These are phyloP conservation scores for Polia nebulosa DNA, from an alignment of 2,888 invertebrate genomes.

Conservation along the genomic window DNA sequence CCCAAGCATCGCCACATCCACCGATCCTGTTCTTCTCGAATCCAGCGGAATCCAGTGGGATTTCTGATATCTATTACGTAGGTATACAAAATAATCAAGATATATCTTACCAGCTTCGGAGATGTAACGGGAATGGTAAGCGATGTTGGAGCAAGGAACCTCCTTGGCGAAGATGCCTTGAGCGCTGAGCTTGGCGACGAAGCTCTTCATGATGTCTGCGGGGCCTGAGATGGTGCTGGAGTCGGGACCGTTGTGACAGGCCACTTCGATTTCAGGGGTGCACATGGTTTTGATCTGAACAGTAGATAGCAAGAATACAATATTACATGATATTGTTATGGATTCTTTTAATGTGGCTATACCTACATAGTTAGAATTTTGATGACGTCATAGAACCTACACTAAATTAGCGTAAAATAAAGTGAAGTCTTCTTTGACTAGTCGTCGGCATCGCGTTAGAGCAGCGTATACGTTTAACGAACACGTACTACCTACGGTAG, in stretches of 20 bases:
- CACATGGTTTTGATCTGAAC: slow-evolving; percentile 92
- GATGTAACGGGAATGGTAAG: slow-evolving; percentile 97
- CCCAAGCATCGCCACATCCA: background rate
- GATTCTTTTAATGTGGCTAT: too few species aligned
- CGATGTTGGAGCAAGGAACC: slow-evolving; percentile 96
- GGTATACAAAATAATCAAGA: background rate
- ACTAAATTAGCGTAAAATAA: too few species aligned
- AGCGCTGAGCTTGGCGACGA: slow-evolving; percentile 92
- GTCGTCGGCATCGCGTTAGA: too few species aligned
- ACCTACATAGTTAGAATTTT: too few species aligned
- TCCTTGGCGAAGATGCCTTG: slow-evolving; percentile 95
- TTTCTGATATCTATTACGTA: background rate
- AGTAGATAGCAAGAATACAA: too few species aligned
- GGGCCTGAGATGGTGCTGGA: slow-evolving; percentile 98
- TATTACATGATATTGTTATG: too few species aligned
- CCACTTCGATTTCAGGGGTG: slow-evolving; percentile 95
- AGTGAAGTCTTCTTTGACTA: too few species aligned
- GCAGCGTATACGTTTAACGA: too few species aligned
- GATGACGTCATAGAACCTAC: too few species aligned
- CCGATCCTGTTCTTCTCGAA: background rate
- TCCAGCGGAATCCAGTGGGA: background rate
- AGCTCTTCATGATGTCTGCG: slow-evolving; percentile 92
- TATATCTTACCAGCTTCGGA: slow-evolving; percentile 89
- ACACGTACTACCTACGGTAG: too few species aligned
- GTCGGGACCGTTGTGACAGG: slow-evolving; percentile 96